These are phyloP conservation scores for Drosophila kambysellisi DNA, from an alignment of 2,888 invertebrate species.

Conservation along the genomic window DNA sequence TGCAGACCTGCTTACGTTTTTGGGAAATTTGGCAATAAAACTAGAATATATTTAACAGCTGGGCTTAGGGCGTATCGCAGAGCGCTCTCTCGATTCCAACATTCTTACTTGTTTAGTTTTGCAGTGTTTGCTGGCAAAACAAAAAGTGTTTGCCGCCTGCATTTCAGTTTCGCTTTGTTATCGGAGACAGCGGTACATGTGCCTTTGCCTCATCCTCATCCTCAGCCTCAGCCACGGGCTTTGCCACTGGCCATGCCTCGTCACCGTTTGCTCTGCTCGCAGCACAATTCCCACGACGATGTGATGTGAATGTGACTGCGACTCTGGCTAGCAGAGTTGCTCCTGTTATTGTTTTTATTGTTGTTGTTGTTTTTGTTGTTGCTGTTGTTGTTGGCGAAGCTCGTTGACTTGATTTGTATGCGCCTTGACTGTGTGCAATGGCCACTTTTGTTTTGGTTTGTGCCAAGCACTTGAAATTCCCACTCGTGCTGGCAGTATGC, in stretches of 20 bases:
- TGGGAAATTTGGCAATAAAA: neutral
- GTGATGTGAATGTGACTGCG: conserved; percentile 54
- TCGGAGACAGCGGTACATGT: conserved; percentile 33
- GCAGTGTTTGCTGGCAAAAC: conserved; percentile 28
- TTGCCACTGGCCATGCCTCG: conserved; percentile 17
- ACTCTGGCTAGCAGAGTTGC: conserved; percentile 28
- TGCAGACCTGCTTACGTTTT: neutral
- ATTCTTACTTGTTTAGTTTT: conserved; percentile 1
- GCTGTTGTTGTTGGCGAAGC: conserved; percentile 21
- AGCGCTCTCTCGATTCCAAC: neutral
- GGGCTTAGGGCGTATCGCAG: neutral
- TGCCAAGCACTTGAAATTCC: conserved; percentile 58
- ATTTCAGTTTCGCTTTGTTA: conserved; percentile 21
- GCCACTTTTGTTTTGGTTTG: conserved; percentile 70
- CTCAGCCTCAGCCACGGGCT: conserved; percentile 9
- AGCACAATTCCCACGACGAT: conserved; percentile 42
- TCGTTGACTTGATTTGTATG: conserved; percentile 70
- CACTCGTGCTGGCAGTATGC: conserved; percentile 41
- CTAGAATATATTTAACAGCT: neutral
- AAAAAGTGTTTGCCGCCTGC: conserved; percentile 39
- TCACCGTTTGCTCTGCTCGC: conserved; percentile 29
- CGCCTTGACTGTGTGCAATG: conserved; percentile 61
- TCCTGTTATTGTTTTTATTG: conserved; percentile 22
- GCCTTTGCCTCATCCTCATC: conserved; percentile 13
- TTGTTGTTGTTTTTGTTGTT: conserved; percentile 34